Conservation (phyloP, 2,888 invertebrate species). For the Periphyllus acericola region DNA sequence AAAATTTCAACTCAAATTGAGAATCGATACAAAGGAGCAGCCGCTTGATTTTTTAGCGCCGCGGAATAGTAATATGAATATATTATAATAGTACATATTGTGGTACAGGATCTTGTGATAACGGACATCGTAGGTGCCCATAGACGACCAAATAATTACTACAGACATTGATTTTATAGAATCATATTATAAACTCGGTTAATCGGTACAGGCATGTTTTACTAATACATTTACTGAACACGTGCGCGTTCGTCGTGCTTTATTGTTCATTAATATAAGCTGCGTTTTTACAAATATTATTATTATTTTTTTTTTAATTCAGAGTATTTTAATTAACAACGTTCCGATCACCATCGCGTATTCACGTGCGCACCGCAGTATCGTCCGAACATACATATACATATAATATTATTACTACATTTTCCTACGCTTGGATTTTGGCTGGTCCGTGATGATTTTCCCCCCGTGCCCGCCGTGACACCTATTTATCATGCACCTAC, state of each 20-base stretch:
- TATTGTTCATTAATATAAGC: slow-evolving; percentile 36
- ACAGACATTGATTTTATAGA: too few species aligned
- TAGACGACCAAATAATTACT: neutral
- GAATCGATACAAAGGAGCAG: too few species aligned
- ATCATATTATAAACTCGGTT: neutral
- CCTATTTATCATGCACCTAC: too few species aligned
- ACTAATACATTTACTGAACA: neutral
- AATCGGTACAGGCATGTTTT: too few species aligned
- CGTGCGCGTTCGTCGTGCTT: neutral
- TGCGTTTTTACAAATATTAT: neutral
- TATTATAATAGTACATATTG: neutral
- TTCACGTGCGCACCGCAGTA: too few species aligned
- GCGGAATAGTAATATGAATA: neutral
- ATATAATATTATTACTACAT: neutral
- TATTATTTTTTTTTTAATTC: neutral
- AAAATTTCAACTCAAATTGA: too few species aligned
- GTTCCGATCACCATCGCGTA: slow-evolving; percentile 29
- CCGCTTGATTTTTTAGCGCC: neutral
- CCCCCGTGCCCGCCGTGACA: too few species aligned
- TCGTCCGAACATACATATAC: neutral
- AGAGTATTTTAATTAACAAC: slow-evolving; percentile 22
- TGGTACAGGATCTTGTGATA: neutral
- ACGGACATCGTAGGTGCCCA: neutral
- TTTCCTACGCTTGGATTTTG: too few species aligned
- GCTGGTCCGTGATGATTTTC: too few species aligned